phyloP scores from a whole-genome alignment of 2,888 invertebrate species.

The Anoncus sp. region DNA sequence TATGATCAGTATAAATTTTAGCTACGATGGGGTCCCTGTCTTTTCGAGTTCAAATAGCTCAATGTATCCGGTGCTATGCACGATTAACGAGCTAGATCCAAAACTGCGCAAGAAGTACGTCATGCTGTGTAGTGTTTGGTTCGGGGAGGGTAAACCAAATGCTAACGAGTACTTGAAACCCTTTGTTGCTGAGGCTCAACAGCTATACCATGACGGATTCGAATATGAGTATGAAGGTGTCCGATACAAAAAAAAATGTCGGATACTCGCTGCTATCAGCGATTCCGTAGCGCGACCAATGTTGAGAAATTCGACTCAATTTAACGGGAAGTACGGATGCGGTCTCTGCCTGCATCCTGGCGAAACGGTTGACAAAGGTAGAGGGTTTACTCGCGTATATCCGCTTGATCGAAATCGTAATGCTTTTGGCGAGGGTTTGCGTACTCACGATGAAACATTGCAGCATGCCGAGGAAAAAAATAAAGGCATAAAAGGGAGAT shows the following conservation, averaged over 20 bases:
- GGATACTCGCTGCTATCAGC: constrained; percentile 48
- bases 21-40: constrained; percentile 37
- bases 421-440: constrained; percentile 26
- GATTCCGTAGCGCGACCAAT: constrained; percentile 60
- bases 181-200: constrained; percentile 53
- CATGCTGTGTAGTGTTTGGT: constrained; percentile 59
- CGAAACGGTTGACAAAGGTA: constrained; percentile 38
- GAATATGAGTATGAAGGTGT: constrained; percentile 38
- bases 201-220: constrained; percentile 50
- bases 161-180: constrained; percentile 59
- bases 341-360: constrained; percentile 63
- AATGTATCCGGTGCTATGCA: constrained; percentile 37
- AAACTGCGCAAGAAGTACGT: constrained; percentile 37
- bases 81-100: constrained; percentile 62
- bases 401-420: constrained; percentile 40
- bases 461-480: constrained; percentile 18
- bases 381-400: constrained; percentile 55
- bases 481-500: constrained; percentile 35
- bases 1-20: constrained; percentile 45
- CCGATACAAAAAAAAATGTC: constrained; percentile 45
- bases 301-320: constrained; percentile 49
- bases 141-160: constrained; percentile 51
- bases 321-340: constrained; percentile 64
- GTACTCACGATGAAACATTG: constrained; percentile 41
- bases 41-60: constrained; percentile 41